A percentile compares a stretch with the other conserved stretches of the same genome.
phyloP scores from a whole-genome alignment of 2,797 vertebrate species.

The Lindbergichthys nudifrons region DNA sequence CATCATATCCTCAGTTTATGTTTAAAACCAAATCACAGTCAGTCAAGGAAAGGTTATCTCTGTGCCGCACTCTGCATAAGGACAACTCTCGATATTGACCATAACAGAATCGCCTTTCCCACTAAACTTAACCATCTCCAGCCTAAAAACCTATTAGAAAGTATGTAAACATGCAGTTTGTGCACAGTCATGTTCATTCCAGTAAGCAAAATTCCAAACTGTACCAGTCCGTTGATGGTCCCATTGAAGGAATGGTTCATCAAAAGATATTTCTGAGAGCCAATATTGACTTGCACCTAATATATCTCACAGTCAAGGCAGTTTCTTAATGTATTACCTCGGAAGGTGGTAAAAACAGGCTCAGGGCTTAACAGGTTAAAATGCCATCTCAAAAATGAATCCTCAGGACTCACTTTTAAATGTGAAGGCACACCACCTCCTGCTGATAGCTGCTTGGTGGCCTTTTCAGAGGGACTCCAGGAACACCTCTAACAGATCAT shows the following conservation, averaged over 20 bases:
- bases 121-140: not conserved
- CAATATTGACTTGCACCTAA: not conserved
- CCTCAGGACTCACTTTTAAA: conserved; percentile 19
- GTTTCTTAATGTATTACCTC: conserved; percentile 8
- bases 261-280: conserved; percentile 6
- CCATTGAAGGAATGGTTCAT: not conserved
- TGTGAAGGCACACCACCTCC: conserved; percentile 37
- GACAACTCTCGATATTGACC: not conserved
- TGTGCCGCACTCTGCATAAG: not conserved
- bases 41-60: not conserved
- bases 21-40: not conserved
- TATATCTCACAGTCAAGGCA: conserved; percentile 5
- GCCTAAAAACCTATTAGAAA: not conserved
- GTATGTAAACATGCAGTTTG: too few relatives aligned
- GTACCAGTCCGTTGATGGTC: not conserved
- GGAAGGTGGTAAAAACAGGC: not conserved
- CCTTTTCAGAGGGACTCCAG: conserved; percentile 38
- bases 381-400: conserved; percentile 20
- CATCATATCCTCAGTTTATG: not conserved
- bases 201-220: not conserved
- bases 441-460: conserved; percentile 51
- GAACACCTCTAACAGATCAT: conserved; percentile 50
- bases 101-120: not conserved
- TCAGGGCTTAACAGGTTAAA: not conserved
- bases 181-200: not conserved